Evolutionary conservation across 2,888 invertebrate species (phyloP).

Genomic region (Athalia rosae): DNA sequence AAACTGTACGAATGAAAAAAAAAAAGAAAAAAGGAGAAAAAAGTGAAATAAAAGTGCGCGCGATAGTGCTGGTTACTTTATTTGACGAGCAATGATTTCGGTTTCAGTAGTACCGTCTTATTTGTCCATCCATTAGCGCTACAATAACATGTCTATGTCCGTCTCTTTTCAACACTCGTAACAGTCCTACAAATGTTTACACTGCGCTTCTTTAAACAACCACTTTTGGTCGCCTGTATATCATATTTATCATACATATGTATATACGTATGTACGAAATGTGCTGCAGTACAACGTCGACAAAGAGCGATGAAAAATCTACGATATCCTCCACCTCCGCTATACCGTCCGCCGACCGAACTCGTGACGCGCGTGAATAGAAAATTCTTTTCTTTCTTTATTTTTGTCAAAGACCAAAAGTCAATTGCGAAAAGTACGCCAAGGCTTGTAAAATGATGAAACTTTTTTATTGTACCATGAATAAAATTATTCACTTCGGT

Average conservation of each 20-base stretch:
- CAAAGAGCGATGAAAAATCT: slow-evolving; percentile 37
- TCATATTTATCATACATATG: neutral
- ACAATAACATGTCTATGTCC: slow-evolving; percentile 62
- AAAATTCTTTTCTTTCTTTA: too few relatives aligned
- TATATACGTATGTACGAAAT: neutral
- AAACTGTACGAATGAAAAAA: neutral
- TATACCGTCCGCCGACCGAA: too few relatives aligned
- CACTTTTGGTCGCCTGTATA: neutral
- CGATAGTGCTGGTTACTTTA: slow-evolving; percentile 32
- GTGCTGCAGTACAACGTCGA: neutral
- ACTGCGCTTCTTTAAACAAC: slow-evolving; percentile 40
- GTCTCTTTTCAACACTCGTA: slow-evolving; percentile 45
- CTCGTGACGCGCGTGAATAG: neutral
- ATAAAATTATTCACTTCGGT: too few relatives aligned
- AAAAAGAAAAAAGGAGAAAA: neutral
- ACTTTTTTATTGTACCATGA: too few relatives aligned
- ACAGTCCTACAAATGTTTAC: slow-evolving; percentile 44
- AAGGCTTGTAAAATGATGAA: too few relatives aligned
- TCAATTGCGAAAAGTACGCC: too few relatives aligned
- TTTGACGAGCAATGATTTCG: slow-evolving; percentile 49
- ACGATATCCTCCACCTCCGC: slow-evolving; percentile 35
- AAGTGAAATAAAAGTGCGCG: neutral
- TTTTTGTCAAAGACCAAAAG: too few relatives aligned
- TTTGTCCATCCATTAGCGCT: slow-evolving; percentile 69
- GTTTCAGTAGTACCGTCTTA: slow-evolving; percentile 60